Evolutionary conservation across 2,888 invertebrate genomes (phyloP).

Genomic region (Toxonevra muliebris): DNA sequence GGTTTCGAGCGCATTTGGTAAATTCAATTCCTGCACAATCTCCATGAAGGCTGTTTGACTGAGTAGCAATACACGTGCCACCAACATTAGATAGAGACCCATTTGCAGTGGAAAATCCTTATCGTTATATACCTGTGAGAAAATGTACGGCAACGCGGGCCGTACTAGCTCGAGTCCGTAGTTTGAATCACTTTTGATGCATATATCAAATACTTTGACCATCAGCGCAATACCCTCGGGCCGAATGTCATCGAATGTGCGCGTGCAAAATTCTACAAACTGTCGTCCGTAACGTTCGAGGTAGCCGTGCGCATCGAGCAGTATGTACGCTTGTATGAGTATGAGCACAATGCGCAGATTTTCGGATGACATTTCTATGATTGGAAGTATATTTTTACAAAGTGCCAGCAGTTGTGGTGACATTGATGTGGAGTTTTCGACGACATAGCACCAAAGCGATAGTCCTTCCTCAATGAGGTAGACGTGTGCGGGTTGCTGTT

Average conservation of each 20-base stretch:
- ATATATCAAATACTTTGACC: conserved; percentile 78
- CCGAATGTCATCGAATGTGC: conserved; percentile 80
- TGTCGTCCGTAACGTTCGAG: conserved; percentile 76
- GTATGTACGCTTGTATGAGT: conserved; percentile 83
- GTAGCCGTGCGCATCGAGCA: conserved; percentile 82
- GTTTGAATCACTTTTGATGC: conserved; percentile 77
- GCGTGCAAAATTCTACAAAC: conserved; percentile 76
- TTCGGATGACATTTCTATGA: conserved; percentile 84
- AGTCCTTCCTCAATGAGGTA: conserved; percentile 93
- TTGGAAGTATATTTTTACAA: conserved; percentile 77
- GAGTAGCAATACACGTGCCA: conserved; percentile 79
- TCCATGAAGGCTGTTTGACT: conserved; percentile 74
- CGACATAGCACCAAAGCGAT: conserved; percentile 86
- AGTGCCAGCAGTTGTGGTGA: conserved; percentile 76
- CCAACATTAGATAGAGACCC: conserved; percentile 79
- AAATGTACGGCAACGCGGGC: conserved; percentile 70
- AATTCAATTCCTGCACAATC: conserved; percentile 65
- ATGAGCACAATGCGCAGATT: conserved; percentile 80
- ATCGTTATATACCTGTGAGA: conserved; percentile 73
- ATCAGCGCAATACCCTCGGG: conserved; percentile 78
- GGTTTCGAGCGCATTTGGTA: conserved; percentile 74
- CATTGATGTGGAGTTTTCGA: conserved; percentile 78
- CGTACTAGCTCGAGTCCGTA: conserved; percentile 79
- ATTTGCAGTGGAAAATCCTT: conserved; percentile 79
- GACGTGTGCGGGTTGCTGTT: conserved; percentile 79